phyloP scores from a whole-genome alignment of 2,113 vertebrate species.

The Saimiri boliviensis region DNA sequence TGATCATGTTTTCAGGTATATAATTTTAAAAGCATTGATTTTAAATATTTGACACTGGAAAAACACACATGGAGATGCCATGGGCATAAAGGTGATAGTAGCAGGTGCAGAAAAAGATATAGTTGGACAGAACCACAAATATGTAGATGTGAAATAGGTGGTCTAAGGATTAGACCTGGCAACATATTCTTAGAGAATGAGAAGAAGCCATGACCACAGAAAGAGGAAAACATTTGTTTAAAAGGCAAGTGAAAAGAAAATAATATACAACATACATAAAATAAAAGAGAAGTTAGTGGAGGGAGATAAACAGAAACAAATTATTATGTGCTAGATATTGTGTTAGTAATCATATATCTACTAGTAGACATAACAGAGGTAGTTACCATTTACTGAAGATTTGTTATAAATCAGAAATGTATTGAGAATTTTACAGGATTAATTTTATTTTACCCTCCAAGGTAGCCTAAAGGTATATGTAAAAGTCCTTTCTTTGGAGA shows the following conservation, averaged over 20 bases:
- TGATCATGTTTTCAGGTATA: not conserved
- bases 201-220: not conserved
- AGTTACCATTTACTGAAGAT: not conserved
- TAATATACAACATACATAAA: not conserved
- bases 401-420: conserved; percentile 6
- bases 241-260: not conserved
- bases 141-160: not conserved
- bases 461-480: not conserved
- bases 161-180: not conserved
- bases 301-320: not conserved
- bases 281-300: not conserved
- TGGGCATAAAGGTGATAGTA: not conserved
- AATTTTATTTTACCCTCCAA: not conserved
- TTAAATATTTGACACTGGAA: not conserved
- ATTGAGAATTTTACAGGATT: not conserved
- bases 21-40: not conserved
- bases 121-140: not conserved
- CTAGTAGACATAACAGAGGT: not conserved
- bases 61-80: not conserved
- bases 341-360: not conserved
- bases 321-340: not conserved
- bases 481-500: not conserved
- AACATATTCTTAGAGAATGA: not conserved
- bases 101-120: not conserved
- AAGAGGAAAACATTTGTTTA: not conserved